Evolutionary conservation across 1,140 invertebrate genomes (phyloP), one percentile per base, ranked within the genome.

Genomic region (Bactericera cockerelli): DNA sequence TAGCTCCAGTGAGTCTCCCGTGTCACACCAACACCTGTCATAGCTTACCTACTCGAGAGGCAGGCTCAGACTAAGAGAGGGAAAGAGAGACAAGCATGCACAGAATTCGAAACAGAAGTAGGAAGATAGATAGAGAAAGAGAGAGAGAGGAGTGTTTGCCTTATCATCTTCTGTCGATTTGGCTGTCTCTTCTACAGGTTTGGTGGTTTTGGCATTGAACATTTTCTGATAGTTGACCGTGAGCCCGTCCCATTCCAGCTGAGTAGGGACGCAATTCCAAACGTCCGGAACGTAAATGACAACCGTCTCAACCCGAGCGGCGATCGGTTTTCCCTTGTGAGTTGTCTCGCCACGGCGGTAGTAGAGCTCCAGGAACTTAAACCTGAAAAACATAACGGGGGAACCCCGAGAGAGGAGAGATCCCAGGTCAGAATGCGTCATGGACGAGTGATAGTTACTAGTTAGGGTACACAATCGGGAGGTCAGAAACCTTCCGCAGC

Each of bases 211-310:
- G 26, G 42, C 42, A 16, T 54, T 28, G 1, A 60, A 55, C 74
- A 81, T 79, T 71, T 80, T 81, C 77, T 84, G 85, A 83, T 91
- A 92, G 75, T 75, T 78, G 70, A 81, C 77, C 71, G 82, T 79
- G 66, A 92, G 75, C 66, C 76, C 79, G 67, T 85, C 82, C 89
- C 88, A 94, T 77, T 93, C 91, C 70, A 86, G 76, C 68, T 81
- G 81, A 67, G 86, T 87, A 55, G 91, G 86, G 70, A 88, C 80
- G 77, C 89, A 89, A 72, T 84, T 89, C 86, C 89, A 93, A 70
- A 94, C 86, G 81, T 97, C 93, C 70, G 93, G 93, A 75, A 97
- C 83, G 86, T 92, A 94, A 79, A 96, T 81, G 76, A 95, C 90
- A 73, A 94, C 92, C 72, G 87, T 93, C 83, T 97, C 89, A 74